Conservation (phyloP, 2,888 invertebrate genomes). For the Agrotis segetum region DNA sequence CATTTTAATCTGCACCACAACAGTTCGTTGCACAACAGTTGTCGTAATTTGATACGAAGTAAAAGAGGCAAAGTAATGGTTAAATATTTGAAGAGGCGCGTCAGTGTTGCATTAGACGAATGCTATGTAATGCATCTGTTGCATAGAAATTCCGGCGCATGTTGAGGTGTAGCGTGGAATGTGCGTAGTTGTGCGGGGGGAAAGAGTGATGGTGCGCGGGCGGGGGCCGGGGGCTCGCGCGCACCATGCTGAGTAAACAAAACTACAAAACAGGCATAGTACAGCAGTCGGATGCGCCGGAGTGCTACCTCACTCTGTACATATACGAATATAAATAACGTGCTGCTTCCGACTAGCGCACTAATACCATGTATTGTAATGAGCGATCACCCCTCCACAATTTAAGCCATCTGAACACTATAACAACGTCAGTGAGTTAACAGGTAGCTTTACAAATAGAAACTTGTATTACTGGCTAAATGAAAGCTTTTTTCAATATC, state of each 20-base stretch:
- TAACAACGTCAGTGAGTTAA: conserved; percentile 9
- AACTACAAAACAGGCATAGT: conserved; percentile 79
- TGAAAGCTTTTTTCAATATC: neutral
- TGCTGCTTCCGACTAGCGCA: conserved; percentile 48
- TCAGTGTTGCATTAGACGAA: conserved; percentile 65
- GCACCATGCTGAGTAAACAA: conserved; percentile 87
- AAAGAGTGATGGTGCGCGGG: conserved; percentile 49
- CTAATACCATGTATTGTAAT: conserved; percentile 46
- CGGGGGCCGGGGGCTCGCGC: conserved; percentile 68
- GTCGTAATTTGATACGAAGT: conserved; percentile 62
- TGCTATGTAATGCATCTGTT: conserved; percentile 75
- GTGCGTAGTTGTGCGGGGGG: conserved; percentile 71
- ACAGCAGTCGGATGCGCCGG: conserved; percentile 76
- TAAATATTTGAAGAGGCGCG: conserved; percentile 74
- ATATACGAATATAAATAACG: conserved; percentile 62
- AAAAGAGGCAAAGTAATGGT: conserved; percentile 57
- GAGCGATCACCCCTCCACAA: conserved; percentile 22
- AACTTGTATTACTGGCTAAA: neutral
- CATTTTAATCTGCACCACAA: conserved; percentile 50
- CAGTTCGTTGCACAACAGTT: conserved; percentile 56
- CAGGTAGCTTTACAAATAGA: neutral
- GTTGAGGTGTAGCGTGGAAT: conserved; percentile 77
- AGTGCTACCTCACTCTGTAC: conserved; percentile 56
- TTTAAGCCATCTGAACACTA: conserved; percentile 16
- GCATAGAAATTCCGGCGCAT: conserved; percentile 79